Base-by-base conservation (phyloP, 1,140 invertebrate genomes). In the Ostrea edulis region DNA sequence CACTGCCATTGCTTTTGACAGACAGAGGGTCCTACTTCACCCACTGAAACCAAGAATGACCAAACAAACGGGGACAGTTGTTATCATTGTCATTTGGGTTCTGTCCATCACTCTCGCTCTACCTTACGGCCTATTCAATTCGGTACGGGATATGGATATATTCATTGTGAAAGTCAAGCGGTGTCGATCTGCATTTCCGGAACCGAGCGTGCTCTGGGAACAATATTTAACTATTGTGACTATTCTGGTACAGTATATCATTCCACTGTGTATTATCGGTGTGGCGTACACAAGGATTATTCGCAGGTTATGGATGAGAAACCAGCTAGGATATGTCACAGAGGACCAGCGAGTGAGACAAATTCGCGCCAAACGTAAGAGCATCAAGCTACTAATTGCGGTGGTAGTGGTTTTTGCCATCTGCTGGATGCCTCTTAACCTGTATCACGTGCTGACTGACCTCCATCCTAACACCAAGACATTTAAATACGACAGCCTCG, bases 391-490 rank as follows among this genome's bases (percentile, higher is more conserved):
- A 91, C 90, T 95, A 65, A 94, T 95, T 65, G 92, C 94, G 20
- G 95, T 95, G 29, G 95, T 95, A 2, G 91, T 95, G 20, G 93
- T 95, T 0, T 96, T 96, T 88, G 93, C 93, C 25, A 84, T 95
- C 14, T 95, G 95, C 85, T 96, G 96, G 96, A 90, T 96, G 87
- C 96, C 95, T 52, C 92, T 95, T 22, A 95, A 96, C 87, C 90
- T 96, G 14, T 96, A 96, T 90, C 95, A 96, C 86, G 71, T 96
- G 3, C 90, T 96, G 9, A 93, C 94, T 14, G 95, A 96, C 88
- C 95, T 96, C 81, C 95, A 96, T 58, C 94, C 95, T 51, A 93
- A 93, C 65, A 62, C 90, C 0, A 83, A 89, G 81, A 86, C 89
- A 25, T 93, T 93, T 86, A 87, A 90, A 58, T 92, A 93, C 88